Evolutionary conservation across 2,888 invertebrate genomes (phyloP).

Genomic region (Chrysolina haemoptera): DNA sequence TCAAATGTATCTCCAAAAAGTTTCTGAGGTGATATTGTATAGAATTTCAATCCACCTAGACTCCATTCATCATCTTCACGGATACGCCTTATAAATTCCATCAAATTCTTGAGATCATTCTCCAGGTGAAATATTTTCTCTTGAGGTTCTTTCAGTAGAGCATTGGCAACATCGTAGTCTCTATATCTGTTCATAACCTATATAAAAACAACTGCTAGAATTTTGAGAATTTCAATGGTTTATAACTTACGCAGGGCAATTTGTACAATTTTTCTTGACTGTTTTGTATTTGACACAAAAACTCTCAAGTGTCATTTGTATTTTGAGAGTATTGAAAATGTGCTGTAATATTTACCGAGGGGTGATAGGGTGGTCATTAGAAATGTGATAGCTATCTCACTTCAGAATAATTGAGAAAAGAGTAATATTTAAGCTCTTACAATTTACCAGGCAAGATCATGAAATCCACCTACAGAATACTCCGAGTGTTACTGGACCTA

Average conservation of each 20-base stretch:
- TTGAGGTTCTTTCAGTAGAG: constrained; percentile 62
- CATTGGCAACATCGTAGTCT: constrained; percentile 60
- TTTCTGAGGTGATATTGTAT: constrained; percentile 67
- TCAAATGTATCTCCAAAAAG: constrained; percentile 58
- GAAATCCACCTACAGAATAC: no score
- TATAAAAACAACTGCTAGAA: constrained; percentile 17
- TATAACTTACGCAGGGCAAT: constrained; percentile 33
- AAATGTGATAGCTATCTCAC: no score
- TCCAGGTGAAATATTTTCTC: constrained; percentile 63
- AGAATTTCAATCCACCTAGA: constrained; percentile 67
- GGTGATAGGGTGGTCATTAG: no score
- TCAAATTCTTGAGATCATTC: constrained; percentile 67
- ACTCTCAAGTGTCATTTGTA: background rate
- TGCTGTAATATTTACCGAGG: no score
- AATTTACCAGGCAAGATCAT: no score
- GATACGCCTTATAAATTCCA: constrained; percentile 70
- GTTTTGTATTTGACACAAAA: background rate
- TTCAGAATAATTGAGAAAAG: no score
- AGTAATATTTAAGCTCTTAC: no score
- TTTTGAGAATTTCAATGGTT: background rate
- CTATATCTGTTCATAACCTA: constrained; percentile 67
- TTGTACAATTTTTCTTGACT: constrained; percentile 1
- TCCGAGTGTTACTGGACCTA: no score
- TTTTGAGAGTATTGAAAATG: background rate
- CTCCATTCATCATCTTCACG: constrained; percentile 68